A percentile compares a stretch with the other conserved stretches of the same genome.
Conservation (phyloP, 30 jellyfish, hydroid and myxozoan species). For the Aurelia sp. region DNA sequence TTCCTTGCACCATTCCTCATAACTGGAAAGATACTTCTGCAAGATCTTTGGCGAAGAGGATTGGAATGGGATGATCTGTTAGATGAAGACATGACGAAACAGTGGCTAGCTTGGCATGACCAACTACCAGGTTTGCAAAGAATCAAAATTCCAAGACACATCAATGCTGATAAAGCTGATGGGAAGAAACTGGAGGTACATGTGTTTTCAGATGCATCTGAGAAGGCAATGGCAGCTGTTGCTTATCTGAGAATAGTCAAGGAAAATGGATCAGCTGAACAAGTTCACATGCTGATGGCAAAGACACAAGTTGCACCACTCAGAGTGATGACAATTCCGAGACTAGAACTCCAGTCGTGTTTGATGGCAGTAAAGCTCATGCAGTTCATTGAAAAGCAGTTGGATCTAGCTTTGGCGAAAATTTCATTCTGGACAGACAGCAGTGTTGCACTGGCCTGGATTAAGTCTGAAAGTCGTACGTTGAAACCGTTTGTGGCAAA, state of each 20-base stretch:
- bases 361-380: conserved; percentile 47
- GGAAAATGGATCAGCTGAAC: conserved; percentile 32
- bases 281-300: conserved; percentile 26
- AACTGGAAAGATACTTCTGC: conserved; percentile 32
- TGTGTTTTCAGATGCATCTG: conserved; percentile 70
- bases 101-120: conserved; percentile 42
- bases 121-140: conserved; percentile 33
- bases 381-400: conserved; percentile 20
- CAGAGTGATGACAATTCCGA: conserved; percentile 33
- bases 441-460: conserved; percentile 13
- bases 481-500: conserved; percentile 60
- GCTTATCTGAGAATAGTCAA: conserved; percentile 34
- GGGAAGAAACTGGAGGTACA: conserved; percentile 36
- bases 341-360: conserved; percentile 60
- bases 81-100: conserved; percentile 33
- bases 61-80: conserved; percentile 56
- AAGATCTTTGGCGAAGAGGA: conserved; percentile 46
- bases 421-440: conserved; percentile 62
- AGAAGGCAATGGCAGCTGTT: conserved; percentile 58
- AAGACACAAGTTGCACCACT: conserved; percentile 11
- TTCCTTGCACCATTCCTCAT: conserved; percentile 58
- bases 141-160: conserved; percentile 34
- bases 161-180: conserved; percentile 22
- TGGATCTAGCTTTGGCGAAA: conserved; percentile 14
- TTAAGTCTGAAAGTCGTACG: conserved; percentile 8